A percentile compares a stretch with the other conserved stretches of the same genome.
These are phyloP conservation scores for Tiliqua scincoides DNA, from an alignment of 2,113 vertebrate species.

Conservation along the genomic window DNA sequence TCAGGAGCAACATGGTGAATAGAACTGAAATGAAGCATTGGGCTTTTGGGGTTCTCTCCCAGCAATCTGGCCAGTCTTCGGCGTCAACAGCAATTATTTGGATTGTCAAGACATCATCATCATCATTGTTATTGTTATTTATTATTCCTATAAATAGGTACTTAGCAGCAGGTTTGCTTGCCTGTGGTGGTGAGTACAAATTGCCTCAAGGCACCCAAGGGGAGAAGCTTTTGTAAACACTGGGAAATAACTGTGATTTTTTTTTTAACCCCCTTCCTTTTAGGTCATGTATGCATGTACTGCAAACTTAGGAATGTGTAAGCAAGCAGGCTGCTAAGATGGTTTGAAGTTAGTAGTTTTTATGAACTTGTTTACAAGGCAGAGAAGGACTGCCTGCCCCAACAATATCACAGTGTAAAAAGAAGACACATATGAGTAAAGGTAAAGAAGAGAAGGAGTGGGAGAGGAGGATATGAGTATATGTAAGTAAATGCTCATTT, in stretches of 20 bases:
- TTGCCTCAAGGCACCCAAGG: not conserved
- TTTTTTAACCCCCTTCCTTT: not conserved
- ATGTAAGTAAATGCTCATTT: not conserved
- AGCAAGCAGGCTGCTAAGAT: not conserved
- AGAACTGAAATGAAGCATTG: constrained; percentile 26
- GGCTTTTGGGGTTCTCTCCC: constrained; percentile 28
- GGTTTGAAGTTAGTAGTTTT: not conserved
- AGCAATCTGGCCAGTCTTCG: constrained; percentile 21
- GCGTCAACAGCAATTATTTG: constrained; percentile 47
- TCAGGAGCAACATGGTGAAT: constrained; percentile 17
- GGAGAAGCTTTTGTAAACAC: not conserved
- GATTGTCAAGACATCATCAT: not conserved
- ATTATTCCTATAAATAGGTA: no score
- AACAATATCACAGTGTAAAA: not conserved
- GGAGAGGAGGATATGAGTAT: not conserved
- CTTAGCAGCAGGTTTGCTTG: not conserved
- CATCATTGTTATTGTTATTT: no score
- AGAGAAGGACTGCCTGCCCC: not conserved
- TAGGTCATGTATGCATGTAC: not conserved
- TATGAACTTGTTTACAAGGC: not conserved
- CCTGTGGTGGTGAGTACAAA: not conserved
- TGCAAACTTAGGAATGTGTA: not conserved
- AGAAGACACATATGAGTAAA: not conserved
- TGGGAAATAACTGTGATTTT: not conserved
- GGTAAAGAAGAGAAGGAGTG: not conserved